Evolutionary conservation across 2,888 invertebrate species (phyloP).

Genomic region (Emmelina monodactyla): DNA sequence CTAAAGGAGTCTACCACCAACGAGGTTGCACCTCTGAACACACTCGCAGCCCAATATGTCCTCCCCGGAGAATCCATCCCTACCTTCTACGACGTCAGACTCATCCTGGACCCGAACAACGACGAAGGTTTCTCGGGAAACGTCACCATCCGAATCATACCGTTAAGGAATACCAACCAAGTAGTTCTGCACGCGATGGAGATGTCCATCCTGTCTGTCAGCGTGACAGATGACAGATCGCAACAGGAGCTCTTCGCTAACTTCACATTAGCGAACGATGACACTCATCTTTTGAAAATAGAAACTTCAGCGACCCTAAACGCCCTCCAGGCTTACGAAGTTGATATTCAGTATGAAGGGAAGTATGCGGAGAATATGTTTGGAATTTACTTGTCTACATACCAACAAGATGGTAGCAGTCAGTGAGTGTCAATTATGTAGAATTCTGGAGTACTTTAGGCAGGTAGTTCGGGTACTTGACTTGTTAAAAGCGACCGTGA

Average conservation of each 20-base stretch:
- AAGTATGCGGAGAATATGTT: constrained; percentile 65
- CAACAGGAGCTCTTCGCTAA: constrained; percentile 20
- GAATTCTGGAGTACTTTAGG: neutral
- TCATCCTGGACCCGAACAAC: constrained; percentile 50
- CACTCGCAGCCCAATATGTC: constrained; percentile 37
- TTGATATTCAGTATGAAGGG: constrained; percentile 66
- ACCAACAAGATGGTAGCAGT: constrained; percentile 25
- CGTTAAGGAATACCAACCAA: constrained; percentile 24
- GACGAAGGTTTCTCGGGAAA: constrained; percentile 44
- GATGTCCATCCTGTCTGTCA: constrained; percentile 30
- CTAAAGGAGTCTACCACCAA: constrained; percentile 12
- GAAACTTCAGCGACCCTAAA: constrained; percentile 30
- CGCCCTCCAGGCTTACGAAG: constrained; percentile 37
- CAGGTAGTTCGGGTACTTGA: no score
- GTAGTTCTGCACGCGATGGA: constrained; percentile 57
- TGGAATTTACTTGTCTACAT: constrained; percentile 71
- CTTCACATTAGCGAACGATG: constrained; percentile 24
- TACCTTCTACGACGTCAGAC: constrained; percentile 52
- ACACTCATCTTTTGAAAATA: constrained; percentile 60
- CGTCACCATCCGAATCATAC: constrained; percentile 42
- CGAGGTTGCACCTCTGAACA: constrained; percentile 14
- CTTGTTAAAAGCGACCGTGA: no score
- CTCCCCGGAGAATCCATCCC: constrained; percentile 64
- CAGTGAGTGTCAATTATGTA: constrained; percentile 29
- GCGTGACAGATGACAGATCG: constrained; percentile 21